Conservation (phyloP, 2,113 vertebrate species). For the Callospermophilus lateralis region DNA sequence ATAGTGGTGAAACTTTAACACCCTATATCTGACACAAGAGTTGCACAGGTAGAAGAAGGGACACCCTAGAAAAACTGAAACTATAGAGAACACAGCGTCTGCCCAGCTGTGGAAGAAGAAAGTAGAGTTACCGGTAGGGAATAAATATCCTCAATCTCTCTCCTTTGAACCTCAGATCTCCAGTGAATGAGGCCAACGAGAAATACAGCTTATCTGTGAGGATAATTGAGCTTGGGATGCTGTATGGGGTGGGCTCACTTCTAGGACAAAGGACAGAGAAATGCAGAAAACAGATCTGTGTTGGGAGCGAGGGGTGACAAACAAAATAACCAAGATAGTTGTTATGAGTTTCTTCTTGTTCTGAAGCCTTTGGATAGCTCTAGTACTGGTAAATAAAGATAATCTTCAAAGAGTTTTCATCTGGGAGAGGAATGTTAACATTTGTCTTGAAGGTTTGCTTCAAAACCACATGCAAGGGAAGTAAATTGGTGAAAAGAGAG, state of each 20-base stretch:
- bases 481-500: not conserved
- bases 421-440: not conserved
- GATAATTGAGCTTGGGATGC: not conserved
- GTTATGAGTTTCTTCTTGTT: not conserved
- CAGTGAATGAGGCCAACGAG: not conserved
- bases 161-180: not conserved
- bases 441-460: not conserved
- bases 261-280: not conserved
- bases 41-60: not conserved
- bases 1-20: not conserved
- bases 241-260: not conserved
- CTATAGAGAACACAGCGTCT: not conserved
- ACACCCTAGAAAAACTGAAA: not conserved
- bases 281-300: not conserved
- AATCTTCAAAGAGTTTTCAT: not conserved
- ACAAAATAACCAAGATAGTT: not conserved
- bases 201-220: not conserved
- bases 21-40: not conserved
- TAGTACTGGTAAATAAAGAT: not conserved
- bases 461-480: not conserved
- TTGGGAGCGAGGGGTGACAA: rapidly evolving
- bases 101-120: not conserved
- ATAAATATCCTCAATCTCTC: not conserved
- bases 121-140: not conserved
- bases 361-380: not conserved